Evolutionary conservation across 2,797 vertebrate species (phyloP).

Genomic region (Catharus ustulatus): DNA sequence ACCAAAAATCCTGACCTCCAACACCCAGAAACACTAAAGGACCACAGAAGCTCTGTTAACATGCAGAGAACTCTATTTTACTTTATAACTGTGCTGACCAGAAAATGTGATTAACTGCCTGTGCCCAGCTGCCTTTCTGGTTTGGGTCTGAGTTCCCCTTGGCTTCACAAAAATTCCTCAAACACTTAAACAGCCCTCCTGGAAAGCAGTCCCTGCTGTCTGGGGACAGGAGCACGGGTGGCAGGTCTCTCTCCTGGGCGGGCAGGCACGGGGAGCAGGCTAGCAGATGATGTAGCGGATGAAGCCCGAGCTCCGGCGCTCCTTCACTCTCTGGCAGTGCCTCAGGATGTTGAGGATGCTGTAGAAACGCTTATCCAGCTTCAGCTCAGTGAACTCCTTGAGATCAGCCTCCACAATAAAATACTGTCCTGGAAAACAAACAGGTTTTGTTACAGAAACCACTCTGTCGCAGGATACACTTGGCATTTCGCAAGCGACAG

Average conservation of each 20-base stretch:
- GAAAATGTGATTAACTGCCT: background rate
- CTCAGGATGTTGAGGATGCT: slow-evolving; percentile 88
- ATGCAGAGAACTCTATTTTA: background rate
- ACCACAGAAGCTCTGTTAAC: background rate
- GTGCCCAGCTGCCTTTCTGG: no score
- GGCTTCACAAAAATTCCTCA: background rate
- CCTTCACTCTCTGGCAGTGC: slow-evolving; percentile 86
- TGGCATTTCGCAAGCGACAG: background rate
- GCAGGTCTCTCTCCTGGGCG: no score
- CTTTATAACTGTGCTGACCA: background rate
- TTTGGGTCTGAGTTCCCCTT: background rate
- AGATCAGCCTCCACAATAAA: slow-evolving; percentile 94
- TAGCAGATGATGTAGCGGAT: slow-evolving; percentile 82
- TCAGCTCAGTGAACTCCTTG: slow-evolving; percentile 83
- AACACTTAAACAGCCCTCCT: no score
- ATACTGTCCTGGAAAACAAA: slow-evolving; percentile 79
- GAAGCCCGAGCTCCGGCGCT: slow-evolving; percentile 80
- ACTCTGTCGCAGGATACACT: background rate
- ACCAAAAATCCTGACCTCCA: background rate
- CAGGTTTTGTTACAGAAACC: rapidly evolving
- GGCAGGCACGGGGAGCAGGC: rapidly evolving
- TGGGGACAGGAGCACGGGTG: rapidly evolving
- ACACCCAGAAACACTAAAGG: background rate
- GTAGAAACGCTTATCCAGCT: slow-evolving; percentile 87
- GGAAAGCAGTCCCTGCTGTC: background rate